Conservation (phyloP, 2,888 invertebrate species). For the Idaea dimidiata region DNA sequence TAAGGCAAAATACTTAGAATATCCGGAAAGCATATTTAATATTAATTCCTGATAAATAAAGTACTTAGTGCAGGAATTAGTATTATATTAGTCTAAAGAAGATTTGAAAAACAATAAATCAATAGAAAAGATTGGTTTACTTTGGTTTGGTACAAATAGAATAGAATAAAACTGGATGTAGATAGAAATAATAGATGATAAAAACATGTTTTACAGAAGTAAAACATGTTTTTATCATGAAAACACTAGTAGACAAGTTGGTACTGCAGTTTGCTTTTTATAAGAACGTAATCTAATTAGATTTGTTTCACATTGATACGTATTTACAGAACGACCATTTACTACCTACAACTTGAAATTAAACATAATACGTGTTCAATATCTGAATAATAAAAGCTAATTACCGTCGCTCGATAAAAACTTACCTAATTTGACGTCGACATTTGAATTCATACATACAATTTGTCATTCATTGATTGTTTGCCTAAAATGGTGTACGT, state of each 20-base stretch:
- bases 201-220: no score
- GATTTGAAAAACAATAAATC: background rate
- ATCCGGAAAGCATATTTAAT: conserved; percentile 34
- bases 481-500: conserved; percentile 49
- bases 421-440: background rate
- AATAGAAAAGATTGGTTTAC: no score
- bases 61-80: background rate
- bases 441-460: conserved; percentile 29
- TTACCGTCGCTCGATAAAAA: conserved; percentile 2
- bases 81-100: background rate
- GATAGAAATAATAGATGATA: no score
- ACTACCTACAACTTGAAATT: background rate
- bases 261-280: background rate
- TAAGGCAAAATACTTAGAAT: conserved; percentile 13
- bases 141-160: no score
- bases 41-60: conserved; percentile 20
- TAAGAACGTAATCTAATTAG: background rate
- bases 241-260: no score
- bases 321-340: background rate
- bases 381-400: conserved; percentile 2
- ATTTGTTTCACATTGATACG: background rate
- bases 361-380: background rate
- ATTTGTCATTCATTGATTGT: conserved; percentile 69
- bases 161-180: no score
- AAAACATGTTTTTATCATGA: no score